Evolutionary conservation across 2,113 vertebrate species (phyloP), one percentile per base, ranked within the genome.

Genomic region (Callopanchax toddi): DNA sequence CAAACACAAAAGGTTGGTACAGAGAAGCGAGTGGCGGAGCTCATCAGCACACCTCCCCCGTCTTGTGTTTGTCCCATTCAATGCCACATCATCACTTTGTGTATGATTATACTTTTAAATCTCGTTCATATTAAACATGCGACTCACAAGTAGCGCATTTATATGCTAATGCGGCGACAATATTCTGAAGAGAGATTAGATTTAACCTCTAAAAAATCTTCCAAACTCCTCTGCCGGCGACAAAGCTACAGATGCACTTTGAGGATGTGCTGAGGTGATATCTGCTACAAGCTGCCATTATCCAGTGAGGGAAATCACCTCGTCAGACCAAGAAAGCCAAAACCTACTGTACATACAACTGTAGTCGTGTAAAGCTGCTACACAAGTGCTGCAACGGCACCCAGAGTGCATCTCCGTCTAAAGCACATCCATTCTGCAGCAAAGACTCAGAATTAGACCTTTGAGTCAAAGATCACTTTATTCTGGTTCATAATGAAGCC

Each of bases 51-150:
- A 72, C 70, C 66, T 82, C 76, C 73, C 69, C 62, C 56, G 71
- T 76, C 64, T 71, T 52, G 53, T 86, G 83, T 88, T 90, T 88
- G 85, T 86, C 83, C 85, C 80, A 82, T 86, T 86, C 83, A 71
- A 74, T 82, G 85, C 89, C 85, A 84, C 87, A 83, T 91, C 89
- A 90, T 91, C 84, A 86, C 77, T 86, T 89, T 87, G 76, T 87
- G 80, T 89, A 74, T 48, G 77, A 90, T 89, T 89, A 90, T 87
- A 89, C 88, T 90, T 92, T 91, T 85, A 92, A 91, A 91, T 93
- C 69, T 69, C 36, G 12, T 48, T 65, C 20, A 44, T 80, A 88
- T 91, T 91, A 89, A 88, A 89, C 87, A 89, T 68, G 86, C 87
- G 78, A 84, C 84, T 84, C 84, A 78, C 77, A 83, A 86, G 85